These are phyloP conservation scores for Argynnis bischoffii DNA, from an alignment of 2,888 invertebrate genomes.

Conservation along the genomic window DNA sequence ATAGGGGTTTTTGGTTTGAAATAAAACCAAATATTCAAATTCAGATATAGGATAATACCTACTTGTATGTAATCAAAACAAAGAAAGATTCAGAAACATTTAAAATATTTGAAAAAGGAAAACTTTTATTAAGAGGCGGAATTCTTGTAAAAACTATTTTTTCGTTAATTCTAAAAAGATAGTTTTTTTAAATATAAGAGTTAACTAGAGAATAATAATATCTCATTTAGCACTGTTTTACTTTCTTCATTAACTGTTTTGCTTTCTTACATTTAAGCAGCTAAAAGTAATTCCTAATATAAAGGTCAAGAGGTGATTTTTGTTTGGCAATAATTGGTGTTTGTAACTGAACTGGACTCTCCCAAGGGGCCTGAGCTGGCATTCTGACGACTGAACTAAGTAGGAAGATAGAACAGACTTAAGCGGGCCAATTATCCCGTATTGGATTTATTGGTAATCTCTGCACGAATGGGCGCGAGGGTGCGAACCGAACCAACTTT, in stretches of 20 bases:
- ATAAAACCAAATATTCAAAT: not conserved
- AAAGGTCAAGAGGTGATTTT: constrained; percentile 60
- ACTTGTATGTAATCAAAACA: not conserved
- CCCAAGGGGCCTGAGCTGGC: constrained; percentile 80
- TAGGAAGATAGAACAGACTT: constrained; percentile 83
- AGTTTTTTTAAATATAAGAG: not conserved
- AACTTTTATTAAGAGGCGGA: too few relatives aligned
- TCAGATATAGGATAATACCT: not conserved
- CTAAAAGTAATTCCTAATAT: constrained; percentile 60
- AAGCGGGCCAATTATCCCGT: constrained; percentile 83
- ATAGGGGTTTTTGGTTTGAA: constrained; percentile 23
- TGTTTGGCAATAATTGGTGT: constrained; percentile 62
- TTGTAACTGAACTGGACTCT: constrained; percentile 73
- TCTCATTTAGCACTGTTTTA: constrained; percentile 69
- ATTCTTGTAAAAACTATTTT: too few relatives aligned
- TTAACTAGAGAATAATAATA: constrained; percentile 47
- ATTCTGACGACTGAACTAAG: constrained; percentile 83
- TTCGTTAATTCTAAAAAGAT: not conserved
- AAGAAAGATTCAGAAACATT: not conserved
- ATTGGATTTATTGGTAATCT: constrained; percentile 83
- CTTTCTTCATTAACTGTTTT: constrained; percentile 62
- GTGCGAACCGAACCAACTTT: constrained; percentile 81
- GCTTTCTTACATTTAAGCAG: constrained; percentile 52
- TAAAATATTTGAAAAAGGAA: too few relatives aligned
- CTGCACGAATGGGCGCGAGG: constrained; percentile 82